Evolutionary conservation across 2,888 invertebrate species (phyloP).

Genomic region (Crocallis elinguaria): DNA sequence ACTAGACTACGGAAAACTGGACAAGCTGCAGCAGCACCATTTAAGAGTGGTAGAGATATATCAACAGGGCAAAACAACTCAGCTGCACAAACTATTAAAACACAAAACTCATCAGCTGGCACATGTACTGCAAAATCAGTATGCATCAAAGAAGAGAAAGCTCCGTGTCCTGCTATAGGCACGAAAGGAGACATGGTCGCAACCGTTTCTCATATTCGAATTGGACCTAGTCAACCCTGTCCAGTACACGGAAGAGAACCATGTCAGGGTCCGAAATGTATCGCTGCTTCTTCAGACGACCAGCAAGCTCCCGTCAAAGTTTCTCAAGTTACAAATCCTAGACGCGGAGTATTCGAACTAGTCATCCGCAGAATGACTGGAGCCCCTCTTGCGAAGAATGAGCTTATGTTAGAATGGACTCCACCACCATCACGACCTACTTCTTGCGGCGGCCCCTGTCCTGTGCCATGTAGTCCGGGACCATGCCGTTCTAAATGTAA

Average conservation of each 20-base stretch:
- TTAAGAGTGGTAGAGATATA: slow-evolving; percentile 19
- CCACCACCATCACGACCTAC: slow-evolving; percentile 64
- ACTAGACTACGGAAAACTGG: slow-evolving; percentile 33
- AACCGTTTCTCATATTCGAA: slow-evolving; percentile 70
- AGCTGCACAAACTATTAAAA: slow-evolving; percentile 48
- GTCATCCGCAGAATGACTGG: slow-evolving; percentile 71
- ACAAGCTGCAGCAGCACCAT: slow-evolving; percentile 15
- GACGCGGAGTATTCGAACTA: slow-evolving; percentile 76
- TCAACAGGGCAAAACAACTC: slow-evolving; percentile 13
- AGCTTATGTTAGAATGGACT: slow-evolving; percentile 78
- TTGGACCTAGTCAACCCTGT: slow-evolving; percentile 65
- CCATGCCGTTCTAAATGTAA: slow-evolving; percentile 60
- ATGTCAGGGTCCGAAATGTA: slow-evolving; percentile 69
- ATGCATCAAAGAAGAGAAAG: slow-evolving; percentile 58
- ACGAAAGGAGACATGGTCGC: slow-evolving; percentile 63
- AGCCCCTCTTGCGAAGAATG: slow-evolving; percentile 73
- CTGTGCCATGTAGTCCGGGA: slow-evolving; percentile 42
- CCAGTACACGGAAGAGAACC: slow-evolving; percentile 62
- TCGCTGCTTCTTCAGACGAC: slow-evolving; percentile 53
- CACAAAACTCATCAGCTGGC: slow-evolving; percentile 41
- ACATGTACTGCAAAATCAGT: slow-evolving; percentile 55
- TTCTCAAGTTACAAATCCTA: slow-evolving; percentile 63
- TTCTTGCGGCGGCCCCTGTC: slow-evolving; percentile 50
- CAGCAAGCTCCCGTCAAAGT: slow-evolving; percentile 67
- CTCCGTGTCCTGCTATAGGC: slow-evolving; percentile 49